Evolutionary conservation across 2,888 invertebrate genomes (phyloP), one percentile per base, ranked within the genome.

Genomic region (Amiota minor): DNA sequence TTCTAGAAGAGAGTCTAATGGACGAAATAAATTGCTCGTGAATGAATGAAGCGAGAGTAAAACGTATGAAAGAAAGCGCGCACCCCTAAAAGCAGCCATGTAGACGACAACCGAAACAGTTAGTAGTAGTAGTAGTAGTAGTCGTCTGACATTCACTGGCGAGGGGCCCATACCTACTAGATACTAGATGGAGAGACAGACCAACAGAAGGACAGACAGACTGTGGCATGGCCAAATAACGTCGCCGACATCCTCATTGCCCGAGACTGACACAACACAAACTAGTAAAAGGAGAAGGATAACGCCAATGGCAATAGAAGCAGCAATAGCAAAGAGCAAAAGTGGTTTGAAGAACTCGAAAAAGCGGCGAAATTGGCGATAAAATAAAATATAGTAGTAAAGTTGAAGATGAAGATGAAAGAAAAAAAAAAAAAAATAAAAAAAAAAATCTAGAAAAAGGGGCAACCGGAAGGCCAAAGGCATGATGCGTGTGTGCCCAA

Each of bases 21-120:
- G 84, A 84, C 84, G 85, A 81, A 73, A 85, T 85, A 85, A 85
- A 86, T 85, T 84, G 84, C 84, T 85, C 81, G 84, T 82, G 82
- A 86, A 85, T 84, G 83, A 84, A 85, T 84, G 83, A 84, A 81
- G 83, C 84, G 85, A 82, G 82, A 84, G 85, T 82, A 79, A 81
- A 71, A 23, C n/a, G 23, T 49, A 46, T 49, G 23, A 50, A 59
- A 20, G 18, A 16, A 49, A 67, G 65, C 49, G 20, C 35, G 35
- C 35, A 4, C 35, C 23, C 45, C 64, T 16, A 12, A 12, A 67
- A 67, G 45, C 23, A 62, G 35, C 23, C 35, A 45, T 81, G 82
- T 80, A 77, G 78, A 75, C 46, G 61, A 76, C 75, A 80, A 78
- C 70, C 77, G 74, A 72, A 76, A 72, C 74, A 78, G 76, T 78